Percentiles rank a stretch among this genome's conserved stretches.
Conservation (phyloP, 2,113 vertebrate genomes). For the Dipodomys merriami region DNA sequence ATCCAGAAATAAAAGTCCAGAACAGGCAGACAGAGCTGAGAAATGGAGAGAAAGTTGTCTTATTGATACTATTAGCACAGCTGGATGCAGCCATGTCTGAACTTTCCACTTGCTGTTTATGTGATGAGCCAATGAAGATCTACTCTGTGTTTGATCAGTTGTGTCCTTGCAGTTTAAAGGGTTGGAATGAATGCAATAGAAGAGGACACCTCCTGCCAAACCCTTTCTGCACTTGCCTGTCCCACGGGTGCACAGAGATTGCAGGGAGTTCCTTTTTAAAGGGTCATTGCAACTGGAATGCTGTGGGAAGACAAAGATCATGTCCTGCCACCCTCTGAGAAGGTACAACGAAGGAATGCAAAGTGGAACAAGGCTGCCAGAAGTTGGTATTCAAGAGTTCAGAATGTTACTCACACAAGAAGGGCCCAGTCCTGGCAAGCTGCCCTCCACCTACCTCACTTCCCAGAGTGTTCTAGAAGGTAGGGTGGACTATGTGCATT, state of each 20-base stretch:
- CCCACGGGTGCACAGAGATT: background rate
- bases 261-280: background rate
- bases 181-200: background rate
- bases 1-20: background rate
- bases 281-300: background rate
- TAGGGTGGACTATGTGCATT: background rate
- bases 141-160: background rate
- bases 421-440: background rate
- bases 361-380: background rate
- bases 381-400: background rate
- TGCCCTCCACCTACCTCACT: background rate
- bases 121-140: background rate
- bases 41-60: background rate
- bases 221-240: slow-evolving; percentile 13
- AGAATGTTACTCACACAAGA: background rate
- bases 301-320: slow-evolving; percentile 10
- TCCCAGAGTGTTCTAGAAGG: background rate
- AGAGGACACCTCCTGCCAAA: background rate
- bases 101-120: background rate
- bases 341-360: background rate
- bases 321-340: background rate
- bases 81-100: background rate
- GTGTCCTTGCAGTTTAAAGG: slow-evolving; percentile 9
- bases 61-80: background rate
- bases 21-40: background rate